Evolutionary conservation across 2,888 invertebrate genomes (phyloP), one percentile per base, ranked within the genome.

Genomic region (Drosophila kanekoi): DNA sequence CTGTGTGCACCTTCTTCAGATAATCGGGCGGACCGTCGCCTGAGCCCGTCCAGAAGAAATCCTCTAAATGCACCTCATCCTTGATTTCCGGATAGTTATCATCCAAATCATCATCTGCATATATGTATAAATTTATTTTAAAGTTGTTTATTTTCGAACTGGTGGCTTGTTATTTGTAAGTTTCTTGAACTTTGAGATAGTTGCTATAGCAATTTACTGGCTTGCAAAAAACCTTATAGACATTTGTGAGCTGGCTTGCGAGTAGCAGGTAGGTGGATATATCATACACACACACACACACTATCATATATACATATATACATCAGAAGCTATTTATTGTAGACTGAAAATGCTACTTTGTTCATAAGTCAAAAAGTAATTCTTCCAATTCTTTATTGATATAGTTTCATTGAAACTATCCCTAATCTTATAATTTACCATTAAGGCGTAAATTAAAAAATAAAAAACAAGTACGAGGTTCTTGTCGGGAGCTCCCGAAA

Each of bases 21-120:
- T 89, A 92, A 0, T 94, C 94, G 9, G 95, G 94, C 0, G 95
- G 95, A 0, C 96, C 97, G 89, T 97, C 97, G 0, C 97, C 97
- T 0, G 96, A 96, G 0, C 97, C 97, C 0, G 96, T 96, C 97
- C 97, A 97, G 91, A 97, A 96, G 92, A 97, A 97, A 91, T 97
- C 97, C 87, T 97, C 97, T 61, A 97, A 87, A 35, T 91, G 91
- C 3, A 93, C 89, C 65, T 93, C 92, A 58, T 92, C 91, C 51
- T 91, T 87, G 6, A 90, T 72, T 61, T 91, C 91, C 1, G 90
- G 87, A 79, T 91, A 91, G 63, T 89, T 89, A 49, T 89, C 84
- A 61, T 85, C 89, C 32, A 78, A 61, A 48, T 90, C 90, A 79
- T 90, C 90, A 82, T 91, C 91, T 90, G 66, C 33, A 2, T 14